Conservation (phyloP, 2,888 invertebrate genomes). For the Troides helena region DNA sequence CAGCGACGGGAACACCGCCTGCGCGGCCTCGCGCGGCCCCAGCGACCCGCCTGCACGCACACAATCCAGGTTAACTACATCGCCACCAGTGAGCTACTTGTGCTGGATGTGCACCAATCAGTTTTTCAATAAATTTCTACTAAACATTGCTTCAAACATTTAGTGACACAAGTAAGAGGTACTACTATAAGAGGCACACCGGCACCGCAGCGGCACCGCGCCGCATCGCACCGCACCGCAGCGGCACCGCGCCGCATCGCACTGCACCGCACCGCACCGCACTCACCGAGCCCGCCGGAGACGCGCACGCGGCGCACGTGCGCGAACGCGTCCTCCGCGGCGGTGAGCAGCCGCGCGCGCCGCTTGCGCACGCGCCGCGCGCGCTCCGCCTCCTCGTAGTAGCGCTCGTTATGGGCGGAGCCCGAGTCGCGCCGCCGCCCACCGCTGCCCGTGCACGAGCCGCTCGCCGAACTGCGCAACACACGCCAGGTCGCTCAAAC, state of each 20-base stretch:
- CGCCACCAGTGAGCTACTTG: too few relatives aligned
- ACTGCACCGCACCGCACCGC: too few relatives aligned
- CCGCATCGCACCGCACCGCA: too few relatives aligned
- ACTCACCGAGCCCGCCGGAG: conserved; percentile 56
- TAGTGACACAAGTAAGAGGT: too few relatives aligned
- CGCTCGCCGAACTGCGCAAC: conserved; percentile 44
- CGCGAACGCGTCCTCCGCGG: conserved; percentile 98
- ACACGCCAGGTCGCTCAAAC: too few relatives aligned
- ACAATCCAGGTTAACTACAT: too few relatives aligned
- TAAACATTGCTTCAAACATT: too few relatives aligned
- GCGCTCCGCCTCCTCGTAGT: conserved; percentile 99
- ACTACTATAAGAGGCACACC: too few relatives aligned
- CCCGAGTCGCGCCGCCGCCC: conserved; percentile 92
- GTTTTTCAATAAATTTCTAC: neutral
- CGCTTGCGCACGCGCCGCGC: conserved; percentile 95
- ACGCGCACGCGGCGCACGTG: conserved; percentile 91
- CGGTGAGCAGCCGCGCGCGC: conserved; percentile 92
- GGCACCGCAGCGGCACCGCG: too few relatives aligned
- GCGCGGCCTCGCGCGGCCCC: conserved; percentile 97
- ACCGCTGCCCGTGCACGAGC: conserved; percentile 81
- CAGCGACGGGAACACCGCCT: conserved; percentile 98
- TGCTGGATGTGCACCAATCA: too few relatives aligned
- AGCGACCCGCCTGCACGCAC: conserved; percentile 84
- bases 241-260: too few relatives aligned
- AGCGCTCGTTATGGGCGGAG: conserved; percentile 97